Evolutionary conservation across 2,797 vertebrate genomes (phyloP), one percentile per base, ranked within the genome.

Genomic region (Cuniculus paca): DNA sequence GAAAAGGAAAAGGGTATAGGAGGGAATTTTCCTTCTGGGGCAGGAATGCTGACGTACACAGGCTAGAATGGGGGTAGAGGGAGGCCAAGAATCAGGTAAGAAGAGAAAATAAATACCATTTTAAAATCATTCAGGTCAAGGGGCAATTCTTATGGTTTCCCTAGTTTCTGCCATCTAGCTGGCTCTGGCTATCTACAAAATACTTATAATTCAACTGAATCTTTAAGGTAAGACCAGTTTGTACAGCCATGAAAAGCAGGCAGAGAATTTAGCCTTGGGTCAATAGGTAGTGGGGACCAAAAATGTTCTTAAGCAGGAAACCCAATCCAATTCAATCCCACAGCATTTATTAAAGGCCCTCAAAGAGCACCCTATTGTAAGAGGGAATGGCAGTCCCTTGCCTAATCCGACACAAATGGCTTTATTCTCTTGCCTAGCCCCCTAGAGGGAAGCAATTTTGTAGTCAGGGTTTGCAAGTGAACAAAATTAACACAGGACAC

Each of bases 401-500:
- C 39, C 56, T 88, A 28, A 56, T 78, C 82, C 22, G 28, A 83
- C n/a, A 86, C 36, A 42, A 0, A 77, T n/a, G 52, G 48, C 52
- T 94, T 91, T 75, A 80, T 56, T 89, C 58, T 90, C 79, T 91
- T 52, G 77, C 87, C 65, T 77, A 75, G 63, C 86, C 90, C 86
- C 95, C 56, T 26, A 0, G 74, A 92, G 74, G 80, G 60, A 88
- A 95, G 34, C 63, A 36, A n/a, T 68, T 17, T 68, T 68, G 6
- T 68, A 68, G 17, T n/a, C 34, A 68, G 34, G 34, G 17, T 68
- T 19, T n/a, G 17, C 34, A 68, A 68, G n/a, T 2, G 17, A 68
- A 68, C 19, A 36, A 8, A 68, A 36, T 36, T 36, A 68, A 20
- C n/a, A n/a, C 63, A 68, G 14, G 17, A 68, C 34, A 60, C 26